Evolutionary conservation across 2,888 invertebrate species (phyloP).

Genomic region (Matsumyia berberina): DNA sequence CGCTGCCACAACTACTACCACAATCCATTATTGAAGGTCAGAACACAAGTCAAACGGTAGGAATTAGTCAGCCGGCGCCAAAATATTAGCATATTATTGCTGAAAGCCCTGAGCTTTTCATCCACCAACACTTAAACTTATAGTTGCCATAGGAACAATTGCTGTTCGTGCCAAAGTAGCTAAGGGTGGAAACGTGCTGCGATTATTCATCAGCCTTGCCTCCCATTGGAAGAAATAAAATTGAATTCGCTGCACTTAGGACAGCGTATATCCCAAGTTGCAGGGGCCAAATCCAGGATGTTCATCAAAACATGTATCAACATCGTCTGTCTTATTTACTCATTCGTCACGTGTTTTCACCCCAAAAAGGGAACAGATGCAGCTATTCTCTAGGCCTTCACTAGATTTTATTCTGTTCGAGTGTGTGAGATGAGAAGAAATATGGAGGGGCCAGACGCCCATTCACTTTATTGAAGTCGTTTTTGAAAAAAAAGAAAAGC

Average conservation of each 20-base stretch:
- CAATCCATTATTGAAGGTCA: constrained; percentile 66
- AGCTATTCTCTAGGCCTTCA: constrained; percentile 47
- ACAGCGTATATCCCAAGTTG: constrained; percentile 12
- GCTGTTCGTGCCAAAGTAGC: constrained; percentile 19
- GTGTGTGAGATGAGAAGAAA: constrained; percentile 17
- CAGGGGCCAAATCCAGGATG: constrained; percentile 27
- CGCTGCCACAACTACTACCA: constrained; percentile 30
- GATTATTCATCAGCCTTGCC: constrained; percentile 43
- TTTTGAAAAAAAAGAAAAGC: constrained; percentile 21
- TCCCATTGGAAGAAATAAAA: constrained; percentile 15
- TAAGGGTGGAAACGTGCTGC: constrained; percentile 17
- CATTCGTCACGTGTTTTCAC: constrained; percentile 64
- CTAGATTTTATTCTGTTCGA: constrained; percentile 15
- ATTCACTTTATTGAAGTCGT: constrained; percentile 55
- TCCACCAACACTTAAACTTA: constrained; percentile 11
- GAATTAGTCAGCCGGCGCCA: constrained; percentile 70
- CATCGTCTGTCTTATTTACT: constrained; percentile 51
- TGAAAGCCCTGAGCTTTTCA: constrained; percentile 40
- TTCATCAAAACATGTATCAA: constrained; percentile 42
- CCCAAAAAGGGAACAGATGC: constrained; percentile 46
- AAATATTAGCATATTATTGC: constrained; percentile 58
- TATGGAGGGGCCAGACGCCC: constrained; percentile 45
- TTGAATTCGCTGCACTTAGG: constrained; percentile 22
- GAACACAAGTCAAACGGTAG: constrained; percentile 48
- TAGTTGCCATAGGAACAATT: constrained; percentile 40